Evolutionary conservation across 2,797 vertebrate genomes (phyloP), one percentile per base, ranked within the genome.

Genomic region (Takifugu ocellatus): DNA sequence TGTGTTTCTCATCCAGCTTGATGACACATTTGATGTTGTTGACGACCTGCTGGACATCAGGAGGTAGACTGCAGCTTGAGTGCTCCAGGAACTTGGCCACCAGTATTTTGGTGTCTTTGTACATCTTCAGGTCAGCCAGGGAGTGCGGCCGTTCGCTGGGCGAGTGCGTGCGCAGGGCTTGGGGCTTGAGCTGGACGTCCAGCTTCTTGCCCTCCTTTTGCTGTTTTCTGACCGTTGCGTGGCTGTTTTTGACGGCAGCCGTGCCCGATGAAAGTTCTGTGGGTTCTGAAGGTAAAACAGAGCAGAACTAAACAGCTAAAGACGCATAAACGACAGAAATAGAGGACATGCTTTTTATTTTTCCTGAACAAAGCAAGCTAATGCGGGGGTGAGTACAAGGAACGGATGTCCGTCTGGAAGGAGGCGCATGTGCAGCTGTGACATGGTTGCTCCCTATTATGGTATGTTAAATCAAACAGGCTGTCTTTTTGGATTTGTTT

Each of bases 41-140:
- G 78, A 95, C 94, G 52, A 96, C 94, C 0, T 97, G 95, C 79
- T 91, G 93, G 55, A 95, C 95, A 81, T 98, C 96, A 0, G 93
- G 90, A 74, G 95, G 92, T 62, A 96, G 91, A 83, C 90, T 90
- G 78, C 94, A 91, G 87, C 93, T 94, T 0, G 97, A 94, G 68
- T 97, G 95, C 88, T 98, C 96, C 89, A 98, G 88, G 79, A 99
- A 96, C 62, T 95, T 97, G 31, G 96, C 94, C 89, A 97, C 97
- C 88, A 98, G 78, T 63, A 96, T 93, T 86, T 95, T 95, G 71
- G 95, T 92, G 88, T 98, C 96, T 78, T 94, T 93, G 70, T 94
- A 96, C 81, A 94, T 91, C 85, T 95, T 94, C 54, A 98, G 92
- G 87, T 98, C 96, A 60, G 92, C 94, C 67, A 96, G 79, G 5